These are phyloP conservation scores for Struthio camelus DNA, from an alignment of 2,113 vertebrate genomes.

Conservation along the genomic window DNA sequence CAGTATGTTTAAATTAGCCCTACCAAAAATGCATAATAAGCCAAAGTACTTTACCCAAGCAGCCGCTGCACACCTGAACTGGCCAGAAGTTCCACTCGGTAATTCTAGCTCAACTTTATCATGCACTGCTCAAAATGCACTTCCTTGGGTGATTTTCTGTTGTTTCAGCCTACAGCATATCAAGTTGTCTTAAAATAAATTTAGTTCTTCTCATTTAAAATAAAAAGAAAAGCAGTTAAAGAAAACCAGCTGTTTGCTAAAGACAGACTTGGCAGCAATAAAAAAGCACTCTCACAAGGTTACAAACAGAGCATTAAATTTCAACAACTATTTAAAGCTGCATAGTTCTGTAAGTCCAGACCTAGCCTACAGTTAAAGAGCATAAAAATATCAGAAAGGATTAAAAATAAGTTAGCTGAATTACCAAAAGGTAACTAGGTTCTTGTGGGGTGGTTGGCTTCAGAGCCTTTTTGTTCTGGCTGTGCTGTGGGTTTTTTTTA, in stretches of 20 bases:
- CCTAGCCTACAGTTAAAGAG: background rate
- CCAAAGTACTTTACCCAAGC: background rate
- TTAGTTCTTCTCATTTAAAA: background rate
- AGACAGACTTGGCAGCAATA: background rate
- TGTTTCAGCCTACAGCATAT: background rate
- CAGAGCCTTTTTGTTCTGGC: background rate
- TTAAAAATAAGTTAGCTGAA: background rate
- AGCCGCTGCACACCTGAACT: background rate
- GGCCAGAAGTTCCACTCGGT: background rate
- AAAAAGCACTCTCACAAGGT: background rate
- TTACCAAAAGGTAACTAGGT: background rate
- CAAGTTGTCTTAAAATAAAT: conserved; percentile 30
- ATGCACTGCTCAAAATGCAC: background rate
- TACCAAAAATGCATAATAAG: background rate
- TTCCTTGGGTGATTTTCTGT: background rate
- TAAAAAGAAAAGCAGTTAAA: background rate
- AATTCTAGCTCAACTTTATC: background rate
- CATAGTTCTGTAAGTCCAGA: background rate
- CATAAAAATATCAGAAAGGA: background rate
- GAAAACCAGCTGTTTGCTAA: background rate
- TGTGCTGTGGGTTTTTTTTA: background rate
- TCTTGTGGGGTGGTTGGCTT: fast-evolving
- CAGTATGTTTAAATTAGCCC: too few species aligned
- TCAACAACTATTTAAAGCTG: background rate
- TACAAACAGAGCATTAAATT: background rate